Percentiles rank a stretch among this genome's conserved stretches.
Conservation (phyloP, 2,888 invertebrate genomes). For the Megalurothrips usitatus region DNA sequence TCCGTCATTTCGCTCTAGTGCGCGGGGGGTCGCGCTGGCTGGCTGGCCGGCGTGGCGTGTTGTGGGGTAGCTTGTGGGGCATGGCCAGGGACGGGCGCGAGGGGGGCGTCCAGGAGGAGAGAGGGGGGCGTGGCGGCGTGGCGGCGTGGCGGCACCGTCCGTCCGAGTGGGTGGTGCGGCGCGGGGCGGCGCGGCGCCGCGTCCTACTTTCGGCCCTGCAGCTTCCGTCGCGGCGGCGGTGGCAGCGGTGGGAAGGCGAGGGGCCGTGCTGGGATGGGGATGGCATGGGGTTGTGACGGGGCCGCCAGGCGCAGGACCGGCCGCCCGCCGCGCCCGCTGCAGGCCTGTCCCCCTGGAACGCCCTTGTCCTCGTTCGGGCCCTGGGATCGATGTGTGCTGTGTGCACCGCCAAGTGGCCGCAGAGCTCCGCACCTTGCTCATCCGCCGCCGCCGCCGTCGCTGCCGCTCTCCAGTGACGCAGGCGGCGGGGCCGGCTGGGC, state of each 20-base stretch:
- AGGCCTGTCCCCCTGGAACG: not conserved
- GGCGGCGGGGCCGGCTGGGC: no score
- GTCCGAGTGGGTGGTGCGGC: not conserved
- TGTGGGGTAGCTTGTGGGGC: no score
- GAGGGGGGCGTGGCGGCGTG: not conserved
- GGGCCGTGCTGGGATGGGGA: not conserved
- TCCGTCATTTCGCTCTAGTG: no score
- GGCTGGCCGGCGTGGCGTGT: no score
- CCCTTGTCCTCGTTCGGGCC: not conserved
- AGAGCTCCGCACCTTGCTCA: conserved; percentile 11
- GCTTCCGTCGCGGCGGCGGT: conserved; percentile 16
- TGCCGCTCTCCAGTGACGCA: no score
- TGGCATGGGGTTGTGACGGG: no score
- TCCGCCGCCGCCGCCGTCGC: conserved; percentile 27
- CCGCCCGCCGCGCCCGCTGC: no score
- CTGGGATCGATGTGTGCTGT: not conserved
- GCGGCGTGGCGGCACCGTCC: not conserved
- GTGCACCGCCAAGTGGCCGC: conserved; percentile 27
- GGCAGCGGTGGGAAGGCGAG: not conserved
- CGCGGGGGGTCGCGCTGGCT: no score
- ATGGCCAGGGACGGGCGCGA: not conserved
- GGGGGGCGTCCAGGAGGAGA: not conserved
- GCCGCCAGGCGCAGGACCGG: not conserved
- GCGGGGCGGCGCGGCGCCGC: not conserved
- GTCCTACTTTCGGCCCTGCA: conserved; percentile 25